A percentile compares a stretch with the other conserved stretches of the same genome.
Conservation (phyloP, 1,140 invertebrate genomes). For the Apolygus lucorum region DNA sequence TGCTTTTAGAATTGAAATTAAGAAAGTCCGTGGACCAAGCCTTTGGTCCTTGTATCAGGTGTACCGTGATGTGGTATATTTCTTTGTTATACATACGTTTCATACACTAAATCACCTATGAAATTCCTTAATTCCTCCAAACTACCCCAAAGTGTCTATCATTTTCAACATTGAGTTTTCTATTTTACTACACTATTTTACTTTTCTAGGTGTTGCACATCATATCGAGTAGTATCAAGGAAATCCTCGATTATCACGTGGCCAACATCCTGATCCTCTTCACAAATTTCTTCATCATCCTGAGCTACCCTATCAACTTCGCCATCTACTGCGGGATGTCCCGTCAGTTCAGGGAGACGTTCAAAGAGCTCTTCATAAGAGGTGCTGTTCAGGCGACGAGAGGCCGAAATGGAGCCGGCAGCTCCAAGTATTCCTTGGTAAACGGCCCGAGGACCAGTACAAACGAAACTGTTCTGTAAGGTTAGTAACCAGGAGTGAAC, state of each 20-base stretch:
- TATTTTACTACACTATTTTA: no score
- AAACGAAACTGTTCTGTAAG: slow-evolving; percentile 71
- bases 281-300: slow-evolving; percentile 83
- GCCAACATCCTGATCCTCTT: slow-evolving; percentile 76
- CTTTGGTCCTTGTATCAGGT: no score
- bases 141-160: no score
- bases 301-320: slow-evolving; percentile 89
- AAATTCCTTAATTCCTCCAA: no score
- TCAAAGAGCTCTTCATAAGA: slow-evolving; percentile 75
- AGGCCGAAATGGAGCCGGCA: slow-evolving; percentile 36
- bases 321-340: slow-evolving; percentile 95
- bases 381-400: slow-evolving; percentile 37
- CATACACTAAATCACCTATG: no score
- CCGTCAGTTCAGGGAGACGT: slow-evolving; percentile 84
- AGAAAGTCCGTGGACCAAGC: no score
- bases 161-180: no score
- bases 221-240: slow-evolving; percentile 57
- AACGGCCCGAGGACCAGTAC: slow-evolving; percentile 71
- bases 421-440: slow-evolving; percentile 62
- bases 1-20: no score
- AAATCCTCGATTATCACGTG: slow-evolving; percentile 67
- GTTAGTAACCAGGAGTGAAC: no score
- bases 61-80: no score
- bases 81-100: no score
- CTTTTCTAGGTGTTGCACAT: slow-evolving; percentile 58